phyloP scores from a whole-genome alignment of 2,888 invertebrate species.

The Mantis religiosa region DNA sequence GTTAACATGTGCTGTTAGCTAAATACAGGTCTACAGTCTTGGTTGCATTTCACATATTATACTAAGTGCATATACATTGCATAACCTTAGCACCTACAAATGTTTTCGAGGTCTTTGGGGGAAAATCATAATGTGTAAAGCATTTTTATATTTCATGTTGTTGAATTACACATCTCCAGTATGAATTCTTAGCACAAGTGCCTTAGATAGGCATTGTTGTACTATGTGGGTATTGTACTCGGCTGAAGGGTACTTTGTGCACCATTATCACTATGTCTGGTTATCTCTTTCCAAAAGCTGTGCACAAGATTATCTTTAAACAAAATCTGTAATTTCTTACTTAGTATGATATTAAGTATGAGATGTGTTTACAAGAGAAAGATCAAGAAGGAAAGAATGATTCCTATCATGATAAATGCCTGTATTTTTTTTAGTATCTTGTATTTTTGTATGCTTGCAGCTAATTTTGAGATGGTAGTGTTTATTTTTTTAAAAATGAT shows the following conservation, averaged over 20 bases:
- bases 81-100: not conserved
- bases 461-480: slow-evolving; percentile 25
- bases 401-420: slow-evolving; percentile 14
- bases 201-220: slow-evolving; percentile 39
- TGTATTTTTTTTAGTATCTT: slow-evolving; percentile 25
- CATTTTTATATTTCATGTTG: slow-evolving; percentile 31
- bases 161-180: slow-evolving; percentile 31
- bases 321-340: slow-evolving; percentile 8
- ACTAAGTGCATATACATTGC: not conserved
- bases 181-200: slow-evolving; percentile 37
- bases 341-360: slow-evolving; percentile 21
- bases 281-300: slow-evolving; percentile 16
- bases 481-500: slow-evolving; percentile 29
- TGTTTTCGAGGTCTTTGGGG: not conserved
- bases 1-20: not conserved
- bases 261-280: slow-evolving; percentile 16
- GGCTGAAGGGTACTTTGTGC: slow-evolving; percentile 6
- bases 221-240: slow-evolving; percentile 23
- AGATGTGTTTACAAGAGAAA: slow-evolving; percentile 14
- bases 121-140: not conserved
- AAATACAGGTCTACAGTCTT: slow-evolving; percentile 21
- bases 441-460: slow-evolving; percentile 31
- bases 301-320: slow-evolving; percentile 27
- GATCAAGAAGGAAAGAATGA: slow-evolving; percentile 10
- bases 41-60: slow-evolving; percentile 5